Base-by-base conservation (phyloP, 2,797 vertebrate species). In the Anas acuta region DNA sequence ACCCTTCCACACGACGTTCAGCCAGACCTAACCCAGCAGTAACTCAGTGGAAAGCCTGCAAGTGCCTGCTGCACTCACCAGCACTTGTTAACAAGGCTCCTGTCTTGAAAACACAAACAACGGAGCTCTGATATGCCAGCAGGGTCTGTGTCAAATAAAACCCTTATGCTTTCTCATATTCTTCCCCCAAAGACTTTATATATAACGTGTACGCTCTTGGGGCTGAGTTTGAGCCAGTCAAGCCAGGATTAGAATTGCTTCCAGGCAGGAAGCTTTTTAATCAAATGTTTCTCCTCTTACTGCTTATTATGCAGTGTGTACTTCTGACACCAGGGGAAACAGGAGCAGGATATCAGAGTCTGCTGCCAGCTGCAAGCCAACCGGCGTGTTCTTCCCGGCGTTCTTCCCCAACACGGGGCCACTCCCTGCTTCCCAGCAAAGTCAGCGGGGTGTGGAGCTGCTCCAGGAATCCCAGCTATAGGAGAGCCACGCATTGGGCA, bases 401-500 rank as follows among this genome's bases (percentile, higher is more conserved):
- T 30, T 32, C 72, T 49, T 25, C 32, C 20, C 70, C 43, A 2
- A 16, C 2, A 43, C 33, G 35, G 85, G 19, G 30, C 14, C 1
- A 15, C 10, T 28, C 4, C 60, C 19, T 62, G 62, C 69, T 84
- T 47, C 41, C 5, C 8, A 66, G 26, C 37, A 41, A 14, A 28
- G 64, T 60, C 5, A 30, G 35, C 6, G 19, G 4, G 54, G 19
- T 64, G 39, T 45, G 35, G 61, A 39, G 9, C 45, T 41, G n/a
- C 57, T 77, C 12, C 3, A 6, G 73, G n/a, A 80, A 72, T 58
- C 32, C 26, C 3, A 3, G 26, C 82, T 84, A 1, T 5, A 56
- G 74, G 49, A 75, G 61, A 61, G 12, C 8, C 11, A 4, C 5
- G 30, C 49, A 9, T n/a, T 0, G 0, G 79, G 81, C 7, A 2